Evolutionary conservation across 1,140 invertebrate species (phyloP).

Genomic region (Kradibia gibbosae): DNA sequence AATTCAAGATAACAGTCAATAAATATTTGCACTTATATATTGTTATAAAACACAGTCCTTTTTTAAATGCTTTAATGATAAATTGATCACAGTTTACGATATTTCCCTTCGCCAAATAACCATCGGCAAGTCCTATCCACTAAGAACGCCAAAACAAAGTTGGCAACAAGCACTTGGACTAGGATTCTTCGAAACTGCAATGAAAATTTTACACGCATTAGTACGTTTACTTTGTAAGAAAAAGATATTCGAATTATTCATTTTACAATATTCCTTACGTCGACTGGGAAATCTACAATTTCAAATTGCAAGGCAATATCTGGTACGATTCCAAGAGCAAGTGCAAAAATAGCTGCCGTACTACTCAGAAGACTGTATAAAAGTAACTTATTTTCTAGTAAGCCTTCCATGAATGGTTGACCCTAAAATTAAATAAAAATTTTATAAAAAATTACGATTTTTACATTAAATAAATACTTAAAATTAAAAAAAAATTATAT

Average conservation of each 20-base stretch:
- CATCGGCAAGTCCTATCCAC: conserved; percentile 90
- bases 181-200: conserved; percentile 90
- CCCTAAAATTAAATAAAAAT: conserved; percentile 80
- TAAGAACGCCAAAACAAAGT: conserved; percentile 87
- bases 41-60: conserved; percentile 33
- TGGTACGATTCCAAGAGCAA: conserved; percentile 85
- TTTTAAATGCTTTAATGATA: conserved; percentile 40
- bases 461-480: background rate
- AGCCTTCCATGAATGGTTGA: conserved; percentile 98
- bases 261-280: conserved; percentile 76
- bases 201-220: conserved; percentile 54
- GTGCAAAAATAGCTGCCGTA: conserved; percentile 80
- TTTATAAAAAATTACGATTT: background rate
- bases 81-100: conserved; percentile 66
- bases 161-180: conserved; percentile 83
- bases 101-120: conserved; percentile 88
- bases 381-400: conserved; percentile 92
- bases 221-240: background rate
- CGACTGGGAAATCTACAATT: conserved; percentile 89
- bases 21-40: conserved; percentile 46
- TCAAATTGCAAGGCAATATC: conserved; percentile 87
- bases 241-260: background rate
- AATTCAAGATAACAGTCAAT: conserved; percentile 43
- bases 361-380: conserved; percentile 90
- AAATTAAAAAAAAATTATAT: background rate